Evolutionary conservation across 2,797 vertebrate genomes (phyloP).

Genomic region (Acanthis flammea): DNA sequence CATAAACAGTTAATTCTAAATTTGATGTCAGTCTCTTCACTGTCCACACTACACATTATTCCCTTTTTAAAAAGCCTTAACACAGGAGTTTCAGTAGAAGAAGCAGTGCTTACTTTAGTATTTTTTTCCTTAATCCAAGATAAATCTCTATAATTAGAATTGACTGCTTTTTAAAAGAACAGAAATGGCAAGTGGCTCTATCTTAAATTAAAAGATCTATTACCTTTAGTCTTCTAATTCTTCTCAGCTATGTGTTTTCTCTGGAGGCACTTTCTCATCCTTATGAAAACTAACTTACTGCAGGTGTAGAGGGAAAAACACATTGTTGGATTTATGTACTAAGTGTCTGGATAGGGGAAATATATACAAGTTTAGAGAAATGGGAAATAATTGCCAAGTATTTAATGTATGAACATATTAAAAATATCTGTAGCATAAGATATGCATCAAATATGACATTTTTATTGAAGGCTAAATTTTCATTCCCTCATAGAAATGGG

Average conservation of each 20-base stretch:
- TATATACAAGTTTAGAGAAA: background rate
- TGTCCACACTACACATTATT: background rate
- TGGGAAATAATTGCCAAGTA: constrained; percentile 6
- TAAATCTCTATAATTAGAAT: constrained; percentile 52
- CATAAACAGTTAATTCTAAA: background rate
- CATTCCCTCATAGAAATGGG: background rate
- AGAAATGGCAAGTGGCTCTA: constrained; percentile 44
- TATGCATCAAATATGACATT: background rate
- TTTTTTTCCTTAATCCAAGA: constrained; percentile 28
- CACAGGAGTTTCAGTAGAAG: constrained; percentile 16
- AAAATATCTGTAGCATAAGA: background rate
- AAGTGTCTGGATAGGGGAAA: background rate
- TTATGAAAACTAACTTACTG: constrained; percentile 24
- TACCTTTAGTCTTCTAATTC: constrained; percentile 49
- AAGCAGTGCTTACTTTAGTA: background rate
- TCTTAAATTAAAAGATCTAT: constrained; percentile 50
- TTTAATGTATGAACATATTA: background rate
- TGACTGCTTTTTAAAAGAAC: constrained; percentile 54
- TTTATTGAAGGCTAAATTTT: constrained; percentile 17
- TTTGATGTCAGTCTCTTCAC: background rate
- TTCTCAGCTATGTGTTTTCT: constrained; percentile 26
- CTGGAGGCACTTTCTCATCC: background rate
- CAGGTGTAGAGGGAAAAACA: constrained; percentile 29
- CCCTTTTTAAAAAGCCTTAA: constrained; percentile 30
- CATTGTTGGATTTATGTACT: background rate